Evolutionary conservation across 2,113 vertebrate species (phyloP).

Genomic region (Fulica atra): DNA sequence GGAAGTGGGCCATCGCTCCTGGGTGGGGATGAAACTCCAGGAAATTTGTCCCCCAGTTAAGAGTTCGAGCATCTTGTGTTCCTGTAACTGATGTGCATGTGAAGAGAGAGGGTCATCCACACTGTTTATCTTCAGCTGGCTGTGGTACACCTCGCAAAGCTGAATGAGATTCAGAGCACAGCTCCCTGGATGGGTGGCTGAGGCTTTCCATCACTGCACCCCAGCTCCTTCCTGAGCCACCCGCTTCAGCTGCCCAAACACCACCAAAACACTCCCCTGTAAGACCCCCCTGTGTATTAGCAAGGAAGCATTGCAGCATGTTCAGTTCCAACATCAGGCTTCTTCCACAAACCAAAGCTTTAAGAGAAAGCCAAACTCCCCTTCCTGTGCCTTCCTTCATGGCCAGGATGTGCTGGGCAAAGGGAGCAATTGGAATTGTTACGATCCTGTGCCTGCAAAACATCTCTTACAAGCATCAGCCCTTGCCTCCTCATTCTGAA

Average conservation of each 20-base stretch:
- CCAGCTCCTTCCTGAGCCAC: background rate
- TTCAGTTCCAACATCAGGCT: background rate
- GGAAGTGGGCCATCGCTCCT: background rate
- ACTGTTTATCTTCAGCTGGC: background rate
- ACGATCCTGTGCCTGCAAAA: background rate
- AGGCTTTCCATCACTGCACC: background rate
- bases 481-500: background rate
- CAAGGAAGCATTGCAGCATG: background rate
- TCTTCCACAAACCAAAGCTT: background rate
- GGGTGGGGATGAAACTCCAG: constrained; percentile 32
- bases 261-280: fast-evolving
- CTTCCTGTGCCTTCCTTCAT: background rate
- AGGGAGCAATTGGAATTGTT: background rate
- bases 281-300: background rate
- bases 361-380: background rate
- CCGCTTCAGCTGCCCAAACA: background rate
- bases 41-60: background rate
- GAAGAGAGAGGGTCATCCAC: background rate
- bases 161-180: background rate
- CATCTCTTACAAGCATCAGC: background rate
- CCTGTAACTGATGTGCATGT: background rate
- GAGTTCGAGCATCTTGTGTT: background rate
- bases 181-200: background rate
- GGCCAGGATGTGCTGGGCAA: background rate
- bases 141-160: background rate